Evolutionary conservation across 1,140 invertebrate genomes (phyloP), one percentile per base, ranked within the genome.

Genomic region (Euura lappo): DNA sequence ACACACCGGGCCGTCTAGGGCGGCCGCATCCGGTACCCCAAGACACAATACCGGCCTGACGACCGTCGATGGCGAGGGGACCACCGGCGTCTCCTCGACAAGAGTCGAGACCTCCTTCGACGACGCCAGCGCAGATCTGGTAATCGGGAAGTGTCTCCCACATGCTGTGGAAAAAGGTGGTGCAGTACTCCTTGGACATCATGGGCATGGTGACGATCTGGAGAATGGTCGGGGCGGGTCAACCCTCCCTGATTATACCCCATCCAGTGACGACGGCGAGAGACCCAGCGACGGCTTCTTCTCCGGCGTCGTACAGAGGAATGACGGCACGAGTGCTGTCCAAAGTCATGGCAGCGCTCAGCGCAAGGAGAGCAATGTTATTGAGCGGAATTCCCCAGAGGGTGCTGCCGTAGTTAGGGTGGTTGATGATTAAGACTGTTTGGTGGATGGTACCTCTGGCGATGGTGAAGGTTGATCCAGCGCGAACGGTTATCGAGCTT

Each of bases 81-180:
- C 88, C 88, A 68, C 88, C 88, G 3, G 88, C 89, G 70, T 89
- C 88, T 75, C 88, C 88, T 84, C 88, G 80, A 28, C 93, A 93
- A 4, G 92, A 90, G 80, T 93, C 92, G 78, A 90, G 91, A 44
- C 92, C 91, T 7, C 92, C 92, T 65, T 90, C 86, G 13, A 68
- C 5, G 72, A 88, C 89, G 10, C 92, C 92, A 70, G 93, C 93
- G 81, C 93, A 94, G 64, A 94, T 82, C 91, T 93, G 93, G 44
- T 89, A 90, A 28, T 90, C 85, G 3, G 91, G 90, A 65, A 94
- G 90, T 8, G 78, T 76, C 11, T 76, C 79, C 44, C 75, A 79
- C 44, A 28, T 65, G 42, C 67, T 43, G 73, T 87, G 88, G 1
- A 79, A 77, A 1, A 28, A 28, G 42, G 75, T 64, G 2, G 68